A percentile compares a stretch with the other conserved stretches of the same genome.
Evolutionary conservation across 2,113 vertebrate genomes (phyloP).

Genomic region (Zosterops borbonicus): DNA sequence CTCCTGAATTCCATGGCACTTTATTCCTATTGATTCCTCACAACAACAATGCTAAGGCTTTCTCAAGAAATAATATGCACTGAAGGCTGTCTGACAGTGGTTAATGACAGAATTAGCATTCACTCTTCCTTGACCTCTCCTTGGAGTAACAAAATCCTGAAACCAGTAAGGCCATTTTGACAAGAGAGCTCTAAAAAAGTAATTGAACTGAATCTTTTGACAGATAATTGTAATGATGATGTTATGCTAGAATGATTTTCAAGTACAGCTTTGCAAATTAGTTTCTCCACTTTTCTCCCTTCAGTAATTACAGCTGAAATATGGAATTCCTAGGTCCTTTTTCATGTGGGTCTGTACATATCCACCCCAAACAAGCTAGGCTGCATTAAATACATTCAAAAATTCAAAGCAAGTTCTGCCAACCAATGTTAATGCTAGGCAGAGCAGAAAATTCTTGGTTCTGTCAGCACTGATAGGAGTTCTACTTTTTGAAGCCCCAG

Average conservation of each 20-base stretch:
- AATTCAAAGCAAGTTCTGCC: conserved; percentile 25
- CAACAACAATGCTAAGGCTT: not conserved
- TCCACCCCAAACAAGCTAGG: not conserved
- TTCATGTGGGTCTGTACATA: not conserved
- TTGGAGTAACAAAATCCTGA: conserved; percentile 49
- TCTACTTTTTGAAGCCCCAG: not conserved
- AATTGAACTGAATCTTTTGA: conserved; percentile 75
- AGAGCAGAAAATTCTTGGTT: not conserved
- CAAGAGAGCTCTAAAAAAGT: conserved; percentile 46
- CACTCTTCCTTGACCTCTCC: conserved; percentile 43
- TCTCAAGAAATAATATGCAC: not conserved
- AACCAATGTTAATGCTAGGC: not conserved
- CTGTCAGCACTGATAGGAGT: not conserved
- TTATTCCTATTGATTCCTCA: conserved; percentile 35
- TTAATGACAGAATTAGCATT: conserved; percentile 66
- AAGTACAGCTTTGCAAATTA: conserved; percentile 70
- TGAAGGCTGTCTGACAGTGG: not conserved
- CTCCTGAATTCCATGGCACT: not conserved
- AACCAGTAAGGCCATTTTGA: conserved; percentile 61
- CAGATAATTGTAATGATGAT: conserved; percentile 73
- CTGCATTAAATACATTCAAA: conserved; percentile 17
- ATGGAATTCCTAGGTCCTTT: not conserved
- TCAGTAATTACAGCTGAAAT: conserved; percentile 21
- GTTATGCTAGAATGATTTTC: conserved; percentile 66
- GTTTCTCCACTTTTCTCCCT: conserved; percentile 38